Conservation (phyloP, 2,797 vertebrate genomes). For the Enoplosus armatus region DNA sequence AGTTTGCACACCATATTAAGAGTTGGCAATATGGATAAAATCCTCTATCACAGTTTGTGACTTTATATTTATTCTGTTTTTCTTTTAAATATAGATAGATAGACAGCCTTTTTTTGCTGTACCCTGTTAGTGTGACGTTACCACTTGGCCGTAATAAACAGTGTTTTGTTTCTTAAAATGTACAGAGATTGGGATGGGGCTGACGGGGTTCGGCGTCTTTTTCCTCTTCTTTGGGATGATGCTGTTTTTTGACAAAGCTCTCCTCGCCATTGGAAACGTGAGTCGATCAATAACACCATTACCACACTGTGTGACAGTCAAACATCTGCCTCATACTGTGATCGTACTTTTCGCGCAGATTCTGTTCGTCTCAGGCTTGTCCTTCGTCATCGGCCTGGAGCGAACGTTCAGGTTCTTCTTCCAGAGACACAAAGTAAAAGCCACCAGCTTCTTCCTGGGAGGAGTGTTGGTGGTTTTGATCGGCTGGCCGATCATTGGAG, state of each 20-base stretch:
- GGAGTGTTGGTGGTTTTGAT: constrained; percentile 95
- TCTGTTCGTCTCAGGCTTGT: constrained; percentile 95
- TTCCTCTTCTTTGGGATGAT: constrained; percentile 77
- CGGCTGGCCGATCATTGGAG: constrained; percentile 96
- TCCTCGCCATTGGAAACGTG: constrained; percentile 74
- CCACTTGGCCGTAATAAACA: neutral
- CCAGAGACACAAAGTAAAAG: constrained; percentile 97
- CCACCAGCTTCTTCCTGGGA: constrained; percentile 95
- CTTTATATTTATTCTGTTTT: no score
- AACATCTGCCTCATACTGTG: neutral
- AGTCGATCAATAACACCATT: constrained; percentile 29
- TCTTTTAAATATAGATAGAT: no score
- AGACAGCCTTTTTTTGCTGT: no score
- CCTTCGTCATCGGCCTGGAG: constrained; percentile 97
- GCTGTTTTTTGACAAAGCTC: constrained; percentile 81
- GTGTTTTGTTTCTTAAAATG: constrained; percentile 7
- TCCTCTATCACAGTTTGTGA: neutral
- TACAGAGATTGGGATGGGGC: constrained; percentile 82
- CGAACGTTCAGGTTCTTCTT: constrained; percentile 98
- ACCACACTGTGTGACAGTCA: neutral
- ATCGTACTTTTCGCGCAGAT: constrained; percentile 83
- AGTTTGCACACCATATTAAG: no score
- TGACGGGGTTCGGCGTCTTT: constrained; percentile 81
- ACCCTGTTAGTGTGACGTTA: neutral
- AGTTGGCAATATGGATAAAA: neutral